These are phyloP conservation scores for Nipponacmea schrenckii DNA, from an alignment of 2,888 invertebrate genomes.

Conservation along the genomic window DNA sequence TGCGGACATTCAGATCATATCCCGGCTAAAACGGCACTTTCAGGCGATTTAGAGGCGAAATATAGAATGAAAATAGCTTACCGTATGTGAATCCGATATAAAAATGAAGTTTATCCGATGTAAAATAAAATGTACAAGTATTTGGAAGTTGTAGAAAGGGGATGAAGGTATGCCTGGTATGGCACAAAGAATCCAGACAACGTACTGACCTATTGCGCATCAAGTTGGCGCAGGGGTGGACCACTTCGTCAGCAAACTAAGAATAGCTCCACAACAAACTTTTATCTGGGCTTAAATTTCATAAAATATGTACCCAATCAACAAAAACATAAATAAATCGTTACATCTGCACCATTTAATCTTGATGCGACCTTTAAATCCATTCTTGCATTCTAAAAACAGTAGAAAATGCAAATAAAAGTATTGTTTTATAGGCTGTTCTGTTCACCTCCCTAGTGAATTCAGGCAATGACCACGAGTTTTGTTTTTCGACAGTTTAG, in stretches of 20 bases:
- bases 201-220: slow-evolving; percentile 73
- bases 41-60: slow-evolving; percentile 30
- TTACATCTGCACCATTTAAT: not conserved
- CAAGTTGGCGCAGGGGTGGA: slow-evolving; percentile 59
- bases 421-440: slow-evolving; percentile 29
- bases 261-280: slow-evolving; percentile 7
- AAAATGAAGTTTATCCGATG: slow-evolving; percentile 74
- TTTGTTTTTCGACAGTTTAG: not conserved
- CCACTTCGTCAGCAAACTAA: slow-evolving; percentile 4
- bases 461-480: not conserved
- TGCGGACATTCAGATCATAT: slow-evolving; percentile 59
- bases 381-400: too few relatives aligned
- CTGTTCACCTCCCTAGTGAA: slow-evolving; percentile 26
- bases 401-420: slow-evolving; percentile 13
- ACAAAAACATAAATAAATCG: not conserved
- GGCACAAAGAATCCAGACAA: slow-evolving; percentile 97
- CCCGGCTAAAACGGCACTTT: slow-evolving; percentile 39
- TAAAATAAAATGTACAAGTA: slow-evolving; percentile 65
- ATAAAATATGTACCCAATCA: not conserved
- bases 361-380: not conserved
- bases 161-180: slow-evolving; percentile 92
- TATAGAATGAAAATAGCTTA: slow-evolving; percentile 29
- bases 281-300: not conserved
- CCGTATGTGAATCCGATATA: slow-evolving; percentile 76
- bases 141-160: slow-evolving; percentile 61